Conservation (phyloP, 2,888 invertebrate genomes). For the Melanophora roralis region DNA sequence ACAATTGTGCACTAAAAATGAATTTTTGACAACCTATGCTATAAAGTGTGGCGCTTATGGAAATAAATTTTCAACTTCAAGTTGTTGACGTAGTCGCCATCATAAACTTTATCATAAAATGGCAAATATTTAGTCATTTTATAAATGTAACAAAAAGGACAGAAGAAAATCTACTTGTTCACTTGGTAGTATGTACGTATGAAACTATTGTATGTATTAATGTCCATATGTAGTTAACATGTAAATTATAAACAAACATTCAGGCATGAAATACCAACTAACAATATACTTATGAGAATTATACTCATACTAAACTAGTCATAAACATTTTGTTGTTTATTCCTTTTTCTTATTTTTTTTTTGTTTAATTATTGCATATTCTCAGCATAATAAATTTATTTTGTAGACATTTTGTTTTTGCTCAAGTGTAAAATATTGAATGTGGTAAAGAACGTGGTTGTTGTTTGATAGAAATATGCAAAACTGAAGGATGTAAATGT, state of each 20-base stretch:
- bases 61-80: conserved; percentile 58
- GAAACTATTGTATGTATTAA: too few relatives aligned
- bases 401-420: conserved; percentile 52
- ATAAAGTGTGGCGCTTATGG: conserved; percentile 59
- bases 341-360: conserved; percentile 6
- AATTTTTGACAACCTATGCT: too few relatives aligned
- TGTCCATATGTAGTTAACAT: background rate
- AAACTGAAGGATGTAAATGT: conserved; percentile 27
- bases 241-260: conserved; percentile 40
- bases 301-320: conserved; percentile 71
- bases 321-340: conserved; percentile 69
- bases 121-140: conserved; percentile 48
- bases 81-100: conserved; percentile 59
- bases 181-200: too few relatives aligned
- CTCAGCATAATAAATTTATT: conserved; percentile 59
- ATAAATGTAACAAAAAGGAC: conserved; percentile 15
- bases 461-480: conserved; percentile 20
- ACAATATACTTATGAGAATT: conserved; percentile 75
- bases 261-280: conserved; percentile 39
- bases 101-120: conserved; percentile 45
- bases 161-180: too few relatives aligned
- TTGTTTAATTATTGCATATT: conserved; percentile 67
- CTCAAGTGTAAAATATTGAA: conserved; percentile 33
- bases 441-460: conserved; percentile 33
- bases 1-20: too few relatives aligned